Conservation (phyloP, 1,140 invertebrate genomes). For the Danaus plexippus region DNA sequence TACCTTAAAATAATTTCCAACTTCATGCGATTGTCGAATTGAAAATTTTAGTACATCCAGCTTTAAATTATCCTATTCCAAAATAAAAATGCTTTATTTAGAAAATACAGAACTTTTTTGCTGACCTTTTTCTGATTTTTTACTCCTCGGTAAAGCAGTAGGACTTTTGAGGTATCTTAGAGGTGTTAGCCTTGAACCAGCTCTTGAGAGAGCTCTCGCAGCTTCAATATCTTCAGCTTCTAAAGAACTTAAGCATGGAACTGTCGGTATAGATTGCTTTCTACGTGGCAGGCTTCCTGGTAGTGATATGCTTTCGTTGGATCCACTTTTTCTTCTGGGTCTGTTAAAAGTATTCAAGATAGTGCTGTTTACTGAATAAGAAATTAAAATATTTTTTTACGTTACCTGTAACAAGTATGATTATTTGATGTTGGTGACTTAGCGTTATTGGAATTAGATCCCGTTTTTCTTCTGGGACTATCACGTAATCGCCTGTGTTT, state of each 20-base stretch:
- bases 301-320: slow-evolving; percentile 74
- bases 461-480: slow-evolving; percentile 77
- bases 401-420: slow-evolving; percentile 51
- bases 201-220: slow-evolving; percentile 43
- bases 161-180: slow-evolving; percentile 57
- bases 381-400: slow-evolving; percentile 2
- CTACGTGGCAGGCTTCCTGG: slow-evolving; percentile 77
- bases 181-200: slow-evolving; percentile 55
- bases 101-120: not conserved
- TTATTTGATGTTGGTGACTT: slow-evolving; percentile 66
- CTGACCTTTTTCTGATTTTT: slow-evolving; percentile 54
- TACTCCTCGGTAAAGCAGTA: slow-evolving; percentile 46
- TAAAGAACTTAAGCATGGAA: slow-evolving; percentile 62
- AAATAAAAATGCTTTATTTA: slow-evolving; percentile 3
- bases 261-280: slow-evolving; percentile 74
- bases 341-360: slow-evolving; percentile 26
- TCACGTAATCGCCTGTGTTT: slow-evolving; percentile 77
- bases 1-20: too few species aligned
- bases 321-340: slow-evolving; percentile 65
- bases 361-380: too few species aligned
- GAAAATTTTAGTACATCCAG: too few species aligned
- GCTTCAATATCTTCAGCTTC: slow-evolving; percentile 72
- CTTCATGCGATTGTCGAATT: too few species aligned
- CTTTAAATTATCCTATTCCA: not conserved
- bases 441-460: slow-evolving; percentile 50